phyloP scores from a whole-genome alignment of 2,888 invertebrate genomes.

The Amphipoea oculea region DNA sequence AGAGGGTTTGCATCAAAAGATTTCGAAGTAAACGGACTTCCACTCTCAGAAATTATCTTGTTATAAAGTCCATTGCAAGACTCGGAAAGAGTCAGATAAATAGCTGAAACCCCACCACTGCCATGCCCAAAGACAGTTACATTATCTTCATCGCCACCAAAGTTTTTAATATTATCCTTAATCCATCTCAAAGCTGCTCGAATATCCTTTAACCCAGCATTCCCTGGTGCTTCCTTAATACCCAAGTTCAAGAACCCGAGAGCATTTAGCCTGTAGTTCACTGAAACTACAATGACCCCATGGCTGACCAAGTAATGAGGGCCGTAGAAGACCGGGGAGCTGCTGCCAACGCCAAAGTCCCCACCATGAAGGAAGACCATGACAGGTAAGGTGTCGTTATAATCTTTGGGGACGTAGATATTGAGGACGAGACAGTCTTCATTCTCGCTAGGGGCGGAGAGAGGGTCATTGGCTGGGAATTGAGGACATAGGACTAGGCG shows the following conservation, averaged over 20 bases:
- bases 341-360: conserved; percentile 85
- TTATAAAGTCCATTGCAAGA: conserved; percentile 85
- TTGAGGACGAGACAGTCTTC: conserved; percentile 88
- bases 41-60: conserved; percentile 85
- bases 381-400: conserved; percentile 80
- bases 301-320: conserved; percentile 86
- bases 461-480: conserved; percentile 81
- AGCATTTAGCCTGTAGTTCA: conserved; percentile 88
- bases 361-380: conserved; percentile 89
- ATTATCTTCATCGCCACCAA: conserved; percentile 84
- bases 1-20: conserved; percentile 81
- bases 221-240: conserved; percentile 84
- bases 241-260: conserved; percentile 87
- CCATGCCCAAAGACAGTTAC: conserved; percentile 88
- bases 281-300: conserved; percentile 84
- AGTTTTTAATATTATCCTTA: conserved; percentile 80
- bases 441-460: conserved; percentile 83
- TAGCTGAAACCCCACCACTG: conserved; percentile 84
- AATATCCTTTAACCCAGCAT: conserved; percentile 87
- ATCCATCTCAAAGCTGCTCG: conserved; percentile 87
- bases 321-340: conserved; percentile 83
- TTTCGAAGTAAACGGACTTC: conserved; percentile 81
- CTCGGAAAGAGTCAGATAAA: conserved; percentile 83
- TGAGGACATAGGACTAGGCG: conserved; percentile 83
- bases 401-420: conserved; percentile 79